These are phyloP conservation scores for Pelvicachromis taeniatus DNA, from an alignment of 2,113 vertebrate genomes.

Conservation along the genomic window DNA sequence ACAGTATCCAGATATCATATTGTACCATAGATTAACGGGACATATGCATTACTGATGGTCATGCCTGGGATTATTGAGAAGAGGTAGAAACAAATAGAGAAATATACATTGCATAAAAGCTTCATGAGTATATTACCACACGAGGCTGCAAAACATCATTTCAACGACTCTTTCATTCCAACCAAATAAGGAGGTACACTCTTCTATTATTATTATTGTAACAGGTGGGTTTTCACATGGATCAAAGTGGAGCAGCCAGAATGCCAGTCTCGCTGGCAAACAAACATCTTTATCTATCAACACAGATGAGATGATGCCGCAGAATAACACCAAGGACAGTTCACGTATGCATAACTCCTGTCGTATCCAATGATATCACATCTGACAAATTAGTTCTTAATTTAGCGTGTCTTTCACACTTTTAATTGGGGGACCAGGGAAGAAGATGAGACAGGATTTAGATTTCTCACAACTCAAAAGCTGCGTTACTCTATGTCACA, in stretches of 20 bases:
- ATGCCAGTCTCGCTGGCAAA: neutral
- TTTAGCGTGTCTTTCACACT: neutral
- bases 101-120: neutral
- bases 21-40: neutral
- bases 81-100: neutral
- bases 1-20: neutral
- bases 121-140: neutral
- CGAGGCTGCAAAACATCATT: neutral
- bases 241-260: neutral
- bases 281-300: neutral
- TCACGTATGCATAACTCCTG: neutral
- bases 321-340: neutral
- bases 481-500: neutral
- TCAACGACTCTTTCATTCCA: neutral
- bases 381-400: neutral
- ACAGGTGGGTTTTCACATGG: conserved; percentile 9
- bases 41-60: neutral
- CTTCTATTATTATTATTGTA: conserved; percentile 24
- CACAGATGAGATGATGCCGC: neutral
- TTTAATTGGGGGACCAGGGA: neutral
- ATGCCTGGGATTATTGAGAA: neutral
- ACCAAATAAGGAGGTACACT: neutral
- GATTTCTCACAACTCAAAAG: neutral
- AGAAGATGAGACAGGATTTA: neutral
- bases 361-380: conserved; percentile 5